Conservation (phyloP, 1,140 invertebrate species). For the Onthophagus taurus region DNA sequence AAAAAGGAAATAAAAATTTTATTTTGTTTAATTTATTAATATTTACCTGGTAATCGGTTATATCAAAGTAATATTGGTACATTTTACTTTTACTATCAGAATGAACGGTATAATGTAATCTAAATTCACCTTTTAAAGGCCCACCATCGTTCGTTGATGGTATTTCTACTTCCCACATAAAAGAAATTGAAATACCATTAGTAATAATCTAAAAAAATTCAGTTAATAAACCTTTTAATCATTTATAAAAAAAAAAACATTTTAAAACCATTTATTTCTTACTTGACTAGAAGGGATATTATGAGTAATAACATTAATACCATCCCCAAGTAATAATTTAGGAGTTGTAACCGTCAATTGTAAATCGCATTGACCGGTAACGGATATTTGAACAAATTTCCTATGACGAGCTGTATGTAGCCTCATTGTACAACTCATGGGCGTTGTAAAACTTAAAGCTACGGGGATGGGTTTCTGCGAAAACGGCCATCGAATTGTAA, state of each 20-base stretch:
- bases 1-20: slow-evolving; percentile 2
- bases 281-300: slow-evolving; percentile 50
- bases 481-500: slow-evolving; percentile 67
- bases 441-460: slow-evolving; percentile 67
- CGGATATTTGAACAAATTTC: slow-evolving; percentile 71
- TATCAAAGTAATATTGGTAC: slow-evolving; percentile 48
- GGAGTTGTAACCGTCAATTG: slow-evolving; percentile 22
- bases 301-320: slow-evolving; percentile 51
- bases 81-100: slow-evolving; percentile 35
- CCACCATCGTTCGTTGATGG: slow-evolving; percentile 15
- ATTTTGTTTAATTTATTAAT: not conserved
- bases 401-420: slow-evolving; percentile 71
- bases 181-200: slow-evolving; percentile 62
- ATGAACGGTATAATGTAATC: slow-evolving; percentile 32
- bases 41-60: slow-evolving; percentile 55
- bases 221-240: too few relatives aligned
- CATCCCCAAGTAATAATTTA: slow-evolving; percentile 39
- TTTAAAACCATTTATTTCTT: slow-evolving; percentile 10
- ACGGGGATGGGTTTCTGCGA: slow-evolving; percentile 55
- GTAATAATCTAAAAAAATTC: slow-evolving; percentile 44
- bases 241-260: not conserved
- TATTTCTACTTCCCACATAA: slow-evolving; percentile 69
- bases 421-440: slow-evolving; percentile 67
- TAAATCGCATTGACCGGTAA: slow-evolving; percentile 48
- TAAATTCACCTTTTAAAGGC: slow-evolving; percentile 30